A percentile compares a stretch with the other conserved stretches of the same genome.
Evolutionary conservation across 2,888 invertebrate species (phyloP).

Genomic region (Diplolepis rosae): DNA sequence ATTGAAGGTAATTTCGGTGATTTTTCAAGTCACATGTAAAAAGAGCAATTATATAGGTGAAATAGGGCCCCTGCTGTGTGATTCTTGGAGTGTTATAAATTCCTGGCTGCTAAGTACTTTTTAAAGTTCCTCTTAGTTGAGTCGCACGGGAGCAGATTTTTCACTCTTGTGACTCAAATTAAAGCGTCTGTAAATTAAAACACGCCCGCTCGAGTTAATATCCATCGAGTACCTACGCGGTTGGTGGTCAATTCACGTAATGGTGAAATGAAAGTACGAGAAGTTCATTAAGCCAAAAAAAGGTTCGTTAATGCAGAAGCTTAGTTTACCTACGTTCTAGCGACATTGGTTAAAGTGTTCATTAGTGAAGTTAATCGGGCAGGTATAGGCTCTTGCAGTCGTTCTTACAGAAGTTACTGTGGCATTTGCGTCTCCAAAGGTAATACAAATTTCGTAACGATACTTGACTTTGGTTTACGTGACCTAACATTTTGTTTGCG

Average conservation of each 20-base stretch:
- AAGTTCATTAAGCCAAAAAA: constrained; percentile 41
- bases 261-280: constrained; percentile 36
- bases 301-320: constrained; percentile 21
- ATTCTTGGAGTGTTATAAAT: not conserved
- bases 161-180: constrained; percentile 44
- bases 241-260: constrained; percentile 37
- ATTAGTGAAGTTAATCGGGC: constrained; percentile 20
- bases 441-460: constrained; percentile 2
- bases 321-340: not conserved
- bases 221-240: constrained; percentile 31
- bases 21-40: too few relatives aligned
- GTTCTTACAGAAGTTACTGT: constrained; percentile 8
- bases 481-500: too few relatives aligned
- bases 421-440: not conserved
- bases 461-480: constrained; percentile 4
- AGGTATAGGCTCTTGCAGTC: constrained; percentile 3
- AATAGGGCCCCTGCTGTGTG: too few relatives aligned
- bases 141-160: constrained; percentile 37
- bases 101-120: constrained; percentile 8
- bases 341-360: constrained; percentile 21
- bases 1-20: too few relatives aligned
- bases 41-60: too few relatives aligned
- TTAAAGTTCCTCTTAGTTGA: not conserved
- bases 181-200: constrained; percentile 55
- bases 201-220: constrained; percentile 53